A percentile compares a stretch with the other conserved stretches of the same genome.
Evolutionary conservation across 23 tunicate genomes (phyloP).

Genomic region (Trididemnum clinides): DNA sequence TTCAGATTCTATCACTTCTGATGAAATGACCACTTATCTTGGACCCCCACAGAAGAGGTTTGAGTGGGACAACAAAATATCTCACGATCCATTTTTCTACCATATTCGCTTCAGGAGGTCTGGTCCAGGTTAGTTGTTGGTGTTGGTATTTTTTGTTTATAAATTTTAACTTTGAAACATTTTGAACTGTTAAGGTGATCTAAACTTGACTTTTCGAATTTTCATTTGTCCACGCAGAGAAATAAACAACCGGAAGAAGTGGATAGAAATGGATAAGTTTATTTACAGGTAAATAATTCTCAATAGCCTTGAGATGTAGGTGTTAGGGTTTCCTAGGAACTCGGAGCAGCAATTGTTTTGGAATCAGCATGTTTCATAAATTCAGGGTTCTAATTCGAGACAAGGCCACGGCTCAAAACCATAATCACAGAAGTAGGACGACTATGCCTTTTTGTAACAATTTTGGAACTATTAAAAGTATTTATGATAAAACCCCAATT

Average conservation of each 20-base stretch:
- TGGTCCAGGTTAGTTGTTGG: slow-evolving; percentile 42
- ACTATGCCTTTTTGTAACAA: too few relatives aligned
- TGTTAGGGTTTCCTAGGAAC: too few relatives aligned
- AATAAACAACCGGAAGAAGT: slow-evolving; percentile 34
- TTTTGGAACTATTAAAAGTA: too few relatives aligned
- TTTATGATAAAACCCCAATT: too few relatives aligned
- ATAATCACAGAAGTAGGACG: too few relatives aligned
- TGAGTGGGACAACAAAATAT: slow-evolving; percentile 80
- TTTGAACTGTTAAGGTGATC: slow-evolving; percentile 36
- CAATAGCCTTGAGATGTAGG: too few relatives aligned
- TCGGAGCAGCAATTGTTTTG: too few relatives aligned
- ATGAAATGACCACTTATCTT: slow-evolving; percentile 40
- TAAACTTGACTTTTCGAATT: slow-evolving; percentile 74
- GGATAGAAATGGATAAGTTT: slow-evolving; percentile 97
- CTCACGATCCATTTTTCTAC: slow-evolving; percentile 73
- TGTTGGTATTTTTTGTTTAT: too few relatives aligned
- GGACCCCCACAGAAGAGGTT: slow-evolving; percentile 60
- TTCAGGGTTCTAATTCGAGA: too few relatives aligned
- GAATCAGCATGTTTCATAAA: too few relatives aligned
- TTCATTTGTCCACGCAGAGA: slow-evolving; percentile 64
- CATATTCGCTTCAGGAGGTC: slow-evolving; percentile 69
- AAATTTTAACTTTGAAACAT: too few relatives aligned
- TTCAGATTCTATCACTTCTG: not conserved
- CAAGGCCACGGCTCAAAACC: too few relatives aligned
- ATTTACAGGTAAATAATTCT: slow-evolving; percentile 49